These are phyloP conservation scores for Mallotus villosus DNA, from an alignment of 2,797 vertebrate species.

Conservation along the genomic window DNA sequence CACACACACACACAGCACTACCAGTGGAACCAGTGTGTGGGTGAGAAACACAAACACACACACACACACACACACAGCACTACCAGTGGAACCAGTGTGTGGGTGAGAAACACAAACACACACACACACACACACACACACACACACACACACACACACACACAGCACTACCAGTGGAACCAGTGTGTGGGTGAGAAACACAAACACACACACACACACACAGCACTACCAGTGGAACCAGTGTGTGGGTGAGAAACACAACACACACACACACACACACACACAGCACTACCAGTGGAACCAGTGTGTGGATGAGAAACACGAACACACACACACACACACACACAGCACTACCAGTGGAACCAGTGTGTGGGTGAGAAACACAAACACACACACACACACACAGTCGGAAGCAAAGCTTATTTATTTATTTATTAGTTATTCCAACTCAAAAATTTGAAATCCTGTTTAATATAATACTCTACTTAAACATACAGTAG, in stretches of 20 bases:
- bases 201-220: constrained; percentile 49
- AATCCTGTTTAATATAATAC: no score
- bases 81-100: constrained; percentile 88
- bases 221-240: constrained; percentile 89
- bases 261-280: constrained; percentile 39
- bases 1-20: constrained; percentile 60
- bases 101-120: constrained; percentile 68
- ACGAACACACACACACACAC: neutral
- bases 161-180: constrained; percentile 87
- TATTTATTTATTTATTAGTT: neutral
- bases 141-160: constrained; percentile 38
- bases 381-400: neutral
- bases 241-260: constrained; percentile 78
- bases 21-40: constrained; percentile 87
- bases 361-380: constrained; percentile 86
- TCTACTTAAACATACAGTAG: no score
- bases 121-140: no score
- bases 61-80: constrained; percentile 79
- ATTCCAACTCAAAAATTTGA: no score
- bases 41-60: constrained; percentile 63
- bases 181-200: constrained; percentile 82
- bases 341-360: constrained; percentile 85
- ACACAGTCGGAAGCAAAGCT: neutral
- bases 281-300: constrained; percentile 87
- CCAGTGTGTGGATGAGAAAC: constrained; percentile 82